Evolutionary conservation across 2,888 invertebrate species (phyloP), one percentile per base, ranked within the genome.

Genomic region (Leptinotarsa tumamoca): DNA sequence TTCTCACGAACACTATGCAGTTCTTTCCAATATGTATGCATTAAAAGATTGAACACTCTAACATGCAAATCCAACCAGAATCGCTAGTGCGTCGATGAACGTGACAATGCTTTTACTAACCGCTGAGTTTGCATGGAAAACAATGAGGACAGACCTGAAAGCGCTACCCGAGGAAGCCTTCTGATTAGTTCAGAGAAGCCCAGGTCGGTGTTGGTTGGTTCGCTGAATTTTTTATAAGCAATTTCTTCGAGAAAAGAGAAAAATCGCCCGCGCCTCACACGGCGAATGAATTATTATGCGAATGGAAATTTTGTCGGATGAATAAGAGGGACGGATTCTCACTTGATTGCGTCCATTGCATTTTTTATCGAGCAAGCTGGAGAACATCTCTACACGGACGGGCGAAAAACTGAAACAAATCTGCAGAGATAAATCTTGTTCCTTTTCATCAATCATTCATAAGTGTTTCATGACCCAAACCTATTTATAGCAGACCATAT

Each of bases 171-270:
- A 15, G 33, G n/a, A 15, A n/a, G n/a, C 33, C 27, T 43, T 17
- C 33, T 43, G 63, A 63, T 33, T 43, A 33, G 4, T 43, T 43
- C 63, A n/a, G 58, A 27, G 63, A 13, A 61, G 17, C 14, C 18
- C 27, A 17, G 61, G 17, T 27, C 23, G 15, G 61, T 23, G 61
- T 15, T 4, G 27, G 21, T 18, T 13, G 21, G 63, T 43, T 43
- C 1, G 43, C 63, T 72, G 68, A 67, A 72, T 72, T 68, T 72
- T 72, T 72, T 52, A 72, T 72, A 68, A 49, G 68, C 72, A 72
- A 72, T 72, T 72, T 72, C 67, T 72, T 72, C 50, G 4, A n/a
- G 54, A 49, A 27, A 43, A 14, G 66, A 52, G 61, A 58, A 33
- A 50, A 68, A 61, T 72, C 72, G 56, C 27, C 50, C 33, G 27